Conservation (phyloP, 2,113 vertebrate genomes). For the Camelus bactrianus region DNA sequence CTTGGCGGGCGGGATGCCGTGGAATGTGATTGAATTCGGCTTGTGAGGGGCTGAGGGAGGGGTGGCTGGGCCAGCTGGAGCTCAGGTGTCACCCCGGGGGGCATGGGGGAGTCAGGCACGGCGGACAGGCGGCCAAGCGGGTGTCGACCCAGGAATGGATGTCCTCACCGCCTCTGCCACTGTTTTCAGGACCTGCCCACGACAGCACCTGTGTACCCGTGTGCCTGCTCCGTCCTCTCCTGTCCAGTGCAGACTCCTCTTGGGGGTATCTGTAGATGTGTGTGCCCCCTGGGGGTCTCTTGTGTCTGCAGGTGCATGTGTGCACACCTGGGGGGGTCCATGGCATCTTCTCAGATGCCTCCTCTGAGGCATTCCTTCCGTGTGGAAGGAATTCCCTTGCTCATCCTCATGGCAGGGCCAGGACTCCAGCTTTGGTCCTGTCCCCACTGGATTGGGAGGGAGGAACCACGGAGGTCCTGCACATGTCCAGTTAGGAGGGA, state of each 20-base stretch:
- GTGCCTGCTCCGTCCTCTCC: background rate
- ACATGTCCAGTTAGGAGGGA: accelerated
- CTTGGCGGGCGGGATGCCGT: background rate
- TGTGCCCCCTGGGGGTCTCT: background rate
- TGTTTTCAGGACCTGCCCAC: background rate
- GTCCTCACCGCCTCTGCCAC: too few species aligned
- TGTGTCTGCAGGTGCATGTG: too few species aligned
- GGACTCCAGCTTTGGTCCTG: background rate
- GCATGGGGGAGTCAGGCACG: background rate
- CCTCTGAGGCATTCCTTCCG: background rate
- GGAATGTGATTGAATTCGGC: too few species aligned
- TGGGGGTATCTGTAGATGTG: background rate
- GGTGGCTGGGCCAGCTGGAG: too few species aligned
- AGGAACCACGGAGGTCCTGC: too few species aligned
- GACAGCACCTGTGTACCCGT: accelerated
- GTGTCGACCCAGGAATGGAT: background rate
- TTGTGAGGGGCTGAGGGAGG: too few species aligned
- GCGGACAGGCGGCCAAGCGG: too few species aligned
- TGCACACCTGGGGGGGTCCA: too few species aligned
- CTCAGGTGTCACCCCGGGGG: background rate
- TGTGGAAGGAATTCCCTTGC: too few species aligned
- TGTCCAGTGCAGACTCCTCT: too few species aligned
- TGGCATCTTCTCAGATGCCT: background rate
- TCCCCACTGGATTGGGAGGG: background rate
- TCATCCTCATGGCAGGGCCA: background rate